Conservation (phyloP, 1,140 invertebrate species). For the Nixonia krombeini region DNA sequence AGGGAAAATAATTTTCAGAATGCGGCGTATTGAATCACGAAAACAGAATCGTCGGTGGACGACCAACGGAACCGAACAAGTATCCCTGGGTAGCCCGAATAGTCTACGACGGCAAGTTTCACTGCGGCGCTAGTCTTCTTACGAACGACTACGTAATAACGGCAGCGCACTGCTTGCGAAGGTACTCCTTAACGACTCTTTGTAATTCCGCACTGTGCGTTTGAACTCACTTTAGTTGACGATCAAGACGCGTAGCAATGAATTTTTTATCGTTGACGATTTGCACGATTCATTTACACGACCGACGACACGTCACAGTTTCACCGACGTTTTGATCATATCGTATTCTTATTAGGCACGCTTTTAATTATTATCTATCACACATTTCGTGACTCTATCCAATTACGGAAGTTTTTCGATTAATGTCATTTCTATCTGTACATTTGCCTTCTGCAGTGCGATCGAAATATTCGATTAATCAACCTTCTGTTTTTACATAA, state of each 20-base stretch:
- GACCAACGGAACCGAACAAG: conserved; percentile 82
- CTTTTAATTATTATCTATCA: too few relatives aligned
- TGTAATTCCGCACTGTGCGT: not conserved
- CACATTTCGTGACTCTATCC: too few relatives aligned
- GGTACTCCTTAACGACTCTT: conserved; percentile 60
- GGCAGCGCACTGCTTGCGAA: conserved; percentile 78
- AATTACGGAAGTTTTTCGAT: too few relatives aligned
- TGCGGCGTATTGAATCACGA: conserved; percentile 82
- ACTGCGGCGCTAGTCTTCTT: conserved; percentile 89
- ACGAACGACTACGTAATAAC: conserved; percentile 80
- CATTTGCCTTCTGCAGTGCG: too few relatives aligned
- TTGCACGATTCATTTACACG: not conserved
- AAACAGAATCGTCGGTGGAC: conserved; percentile 82
- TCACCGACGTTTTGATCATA: too few relatives aligned
- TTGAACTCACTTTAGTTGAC: not conserved
- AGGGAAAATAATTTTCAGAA: too few relatives aligned
- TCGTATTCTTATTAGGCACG: too few relatives aligned
- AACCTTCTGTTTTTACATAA: too few relatives aligned
- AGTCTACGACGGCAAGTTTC: conserved; percentile 88
- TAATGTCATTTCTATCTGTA: too few relatives aligned
- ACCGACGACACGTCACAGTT: too few relatives aligned
- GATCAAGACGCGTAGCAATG: not conserved
- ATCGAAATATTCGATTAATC: too few relatives aligned
- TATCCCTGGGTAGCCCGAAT: conserved; percentile 90
- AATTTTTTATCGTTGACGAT: not conserved